Evolutionary conservation across 2,113 vertebrate species (phyloP), one percentile per base, ranked within the genome.

Genomic region (Montifringilla adamsi): DNA sequence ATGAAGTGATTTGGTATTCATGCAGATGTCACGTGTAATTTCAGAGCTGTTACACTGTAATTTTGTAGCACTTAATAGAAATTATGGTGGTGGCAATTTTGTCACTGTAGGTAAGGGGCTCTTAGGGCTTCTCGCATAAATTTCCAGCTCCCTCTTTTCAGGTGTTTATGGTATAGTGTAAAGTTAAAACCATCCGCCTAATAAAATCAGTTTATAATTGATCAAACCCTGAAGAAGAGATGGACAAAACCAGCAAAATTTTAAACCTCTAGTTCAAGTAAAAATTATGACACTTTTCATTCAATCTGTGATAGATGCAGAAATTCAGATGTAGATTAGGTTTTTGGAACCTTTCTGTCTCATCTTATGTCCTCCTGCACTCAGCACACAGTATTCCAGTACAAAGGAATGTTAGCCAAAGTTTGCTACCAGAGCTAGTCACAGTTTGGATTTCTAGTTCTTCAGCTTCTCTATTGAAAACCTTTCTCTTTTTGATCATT

Each of bases 41-140:
- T 98, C 83, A 81, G 96, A 96, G 92, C 93, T 92, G 97, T 96
- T 97, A 96, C 95, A 93, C 91, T 96, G 52, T 94, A 96, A 97
- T 98, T 97, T 98, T 89, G 86, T 44, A 90, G 69, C 91, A 96
- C 95, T 98, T 98, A 97, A 97, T 97, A 97, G 93, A 97, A 90
- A 97, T 97, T 96, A 96, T 85, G 89, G 87, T 78, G 79, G 92
- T 49, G 70, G 72, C 87, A 96, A 96, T 97, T 97, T 95, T 97
- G 91, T 96, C 93, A 60, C 80, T 95, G 90, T 77, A 89, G 94
- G 95, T 97, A 97, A 97, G 95, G 87, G 77, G 76, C 69, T 97
- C 67, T 97, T 59, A 97, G 81, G 47, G 73, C 72, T 94, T 87
- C 58, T 90, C 43, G 96, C 94, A 95, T 84, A 95, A 92, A 94